Evolutionary conservation across 23 tunicate species (phyloP).

Genomic region (Trididemnum clinides): DNA sequence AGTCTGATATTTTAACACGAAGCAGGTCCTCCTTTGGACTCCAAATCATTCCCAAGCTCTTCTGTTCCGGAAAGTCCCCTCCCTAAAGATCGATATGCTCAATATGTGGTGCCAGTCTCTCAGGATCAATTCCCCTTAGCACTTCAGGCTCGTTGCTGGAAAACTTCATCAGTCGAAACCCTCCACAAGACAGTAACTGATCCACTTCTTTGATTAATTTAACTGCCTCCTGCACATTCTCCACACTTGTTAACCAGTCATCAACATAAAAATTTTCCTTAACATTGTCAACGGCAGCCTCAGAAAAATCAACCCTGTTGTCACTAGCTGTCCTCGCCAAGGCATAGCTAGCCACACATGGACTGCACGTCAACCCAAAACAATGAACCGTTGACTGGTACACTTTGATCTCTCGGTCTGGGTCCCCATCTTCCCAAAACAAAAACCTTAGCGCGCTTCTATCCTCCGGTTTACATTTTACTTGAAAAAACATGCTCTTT

Average conservation of each 20-base stretch:
- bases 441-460: background rate
- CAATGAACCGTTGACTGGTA: conserved; percentile 3
- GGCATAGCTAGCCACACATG: background rate
- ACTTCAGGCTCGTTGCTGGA: background rate
- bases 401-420: background rate
- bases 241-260: background rate
- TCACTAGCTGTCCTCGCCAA: background rate
- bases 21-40: background rate
- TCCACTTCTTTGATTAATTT: background rate
- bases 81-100: background rate
- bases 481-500: background rate
- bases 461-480: background rate
- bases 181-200: background rate
- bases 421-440: conserved; percentile 6
- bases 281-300: background rate
- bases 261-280: background rate
- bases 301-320: background rate
- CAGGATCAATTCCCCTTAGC: background rate
- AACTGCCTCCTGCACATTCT: background rate
- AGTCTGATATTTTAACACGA: background rate
- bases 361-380: conserved; percentile 6
- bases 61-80: background rate
- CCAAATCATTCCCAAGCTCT: background rate
- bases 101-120: background rate
- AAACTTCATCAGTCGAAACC: background rate